Evolutionary conservation across 2,888 invertebrate species (phyloP), one percentile per base, ranked within the genome.

Genomic region (Hipparchia semele): DNA sequence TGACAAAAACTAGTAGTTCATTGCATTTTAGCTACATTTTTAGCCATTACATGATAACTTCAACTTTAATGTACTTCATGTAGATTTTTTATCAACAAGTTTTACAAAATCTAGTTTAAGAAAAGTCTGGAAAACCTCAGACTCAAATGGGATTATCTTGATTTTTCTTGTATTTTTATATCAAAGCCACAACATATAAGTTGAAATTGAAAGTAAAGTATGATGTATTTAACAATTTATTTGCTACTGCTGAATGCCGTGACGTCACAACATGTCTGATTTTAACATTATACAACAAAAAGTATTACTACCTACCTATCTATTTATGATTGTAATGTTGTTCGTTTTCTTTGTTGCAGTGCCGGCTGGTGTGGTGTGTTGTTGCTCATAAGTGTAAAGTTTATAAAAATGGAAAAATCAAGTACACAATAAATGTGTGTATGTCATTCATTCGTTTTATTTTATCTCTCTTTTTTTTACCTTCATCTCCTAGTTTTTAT

Each of bases 231-330:
- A 81, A 79, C 72, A 78, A 77, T 79, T 86, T 90, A 94, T 94
- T 94, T 94, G 94, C 94, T 94, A 94, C 94, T 94, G 82, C 93
- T 91, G 94, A 94, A 79, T 89, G 94, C 92, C 89, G 80, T 94
- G 94, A 92, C 88, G 89, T 86, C 64, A 87, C 78, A 80, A 76
- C 75, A 72, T 79, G 71, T 79, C 93, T 93, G 92, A 92, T 76
- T 70, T 9, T 23, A 68, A 64, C 12, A 23, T 51, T 46, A 65
- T 8, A 33, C 49, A 53, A 61, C 33, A 45, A 49, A 49, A 13
- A 53, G 8, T 56, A 61, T 72, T 49, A 62, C 53, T 70, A 23
- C 23, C 23, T 68, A 23, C 13, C 2, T 39, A 39, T 5, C 2
- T 39, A 4, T 39, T 4, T 4, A 39, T 4, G 39, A 54, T 61